Conservation (phyloP, 2,797 vertebrate species). For the Spondyliosoma cantharus region DNA sequence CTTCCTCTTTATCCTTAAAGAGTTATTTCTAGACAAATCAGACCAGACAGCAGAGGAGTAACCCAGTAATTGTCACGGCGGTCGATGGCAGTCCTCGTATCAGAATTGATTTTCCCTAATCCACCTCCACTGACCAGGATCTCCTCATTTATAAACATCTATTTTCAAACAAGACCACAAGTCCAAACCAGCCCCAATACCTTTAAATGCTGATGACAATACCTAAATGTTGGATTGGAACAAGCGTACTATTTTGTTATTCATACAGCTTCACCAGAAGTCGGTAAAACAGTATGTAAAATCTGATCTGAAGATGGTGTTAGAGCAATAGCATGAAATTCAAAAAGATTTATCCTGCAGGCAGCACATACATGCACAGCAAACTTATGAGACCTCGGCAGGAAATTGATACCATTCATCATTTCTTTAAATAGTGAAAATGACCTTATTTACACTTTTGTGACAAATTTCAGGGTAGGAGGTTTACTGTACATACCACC, state of each 20-base stretch:
- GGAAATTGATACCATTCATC: neutral
- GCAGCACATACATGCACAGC: neutral
- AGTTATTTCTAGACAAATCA: conserved; percentile 53
- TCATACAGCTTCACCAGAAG: neutral
- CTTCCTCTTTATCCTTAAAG: conserved; percentile 28
- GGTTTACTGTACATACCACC: too few relatives aligned
- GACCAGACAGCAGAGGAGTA: conserved; percentile 44
- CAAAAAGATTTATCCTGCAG: neutral
- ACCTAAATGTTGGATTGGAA: neutral
- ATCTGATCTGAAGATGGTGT: neutral
- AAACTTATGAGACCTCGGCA: neutral
- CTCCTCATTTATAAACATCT: conserved; percentile 10
- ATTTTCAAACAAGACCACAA: neutral
- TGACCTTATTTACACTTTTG: neutral
- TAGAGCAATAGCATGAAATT: neutral
- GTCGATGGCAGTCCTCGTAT: conserved; percentile 51
- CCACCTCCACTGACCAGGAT: neutral
- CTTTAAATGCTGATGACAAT: neutral
- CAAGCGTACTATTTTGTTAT: neutral
- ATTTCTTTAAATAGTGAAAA: neutral
- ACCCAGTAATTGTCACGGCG: conserved; percentile 40
- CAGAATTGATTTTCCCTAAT: conserved; percentile 38
- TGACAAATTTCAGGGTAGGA: too few relatives aligned
- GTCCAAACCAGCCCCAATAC: neutral
- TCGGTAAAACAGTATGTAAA: neutral